phyloP scores from a whole-genome alignment of 2,113 vertebrate species.

The Paradoxurus hermaphroditus region DNA sequence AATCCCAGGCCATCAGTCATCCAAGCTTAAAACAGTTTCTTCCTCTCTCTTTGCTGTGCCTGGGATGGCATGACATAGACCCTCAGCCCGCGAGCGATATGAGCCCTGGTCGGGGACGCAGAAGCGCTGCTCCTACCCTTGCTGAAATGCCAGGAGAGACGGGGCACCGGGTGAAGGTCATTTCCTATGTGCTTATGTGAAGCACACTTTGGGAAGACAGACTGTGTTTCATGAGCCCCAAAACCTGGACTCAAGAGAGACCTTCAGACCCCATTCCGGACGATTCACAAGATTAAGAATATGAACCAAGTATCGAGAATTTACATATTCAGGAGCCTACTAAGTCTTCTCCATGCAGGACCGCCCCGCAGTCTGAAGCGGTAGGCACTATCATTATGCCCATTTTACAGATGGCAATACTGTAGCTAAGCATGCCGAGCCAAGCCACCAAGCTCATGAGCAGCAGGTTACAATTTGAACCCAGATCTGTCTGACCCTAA shows the following conservation, averaged over 20 bases:
- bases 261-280: neutral
- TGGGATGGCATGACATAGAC: neutral
- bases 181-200: neutral
- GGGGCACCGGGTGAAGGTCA: neutral
- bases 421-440: too few relatives aligned
- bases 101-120: neutral
- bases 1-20: conserved; percentile 29
- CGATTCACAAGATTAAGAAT: neutral
- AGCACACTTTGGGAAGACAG: neutral
- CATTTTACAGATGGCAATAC: neutral
- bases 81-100: neutral
- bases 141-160: neutral
- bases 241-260: neutral
- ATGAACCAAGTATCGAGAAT: neutral
- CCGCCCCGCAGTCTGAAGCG: neutral
- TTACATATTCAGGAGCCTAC: neutral
- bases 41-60: neutral
- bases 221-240: neutral
- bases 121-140: neutral
- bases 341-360: neutral
- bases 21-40: conserved; percentile 20
- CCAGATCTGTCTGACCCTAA: neutral
- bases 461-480: neutral
- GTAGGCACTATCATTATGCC: neutral
- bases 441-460: neutral